phyloP scores from a whole-genome alignment of 2,888 invertebrate species.

The Schizaphis graminum region DNA sequence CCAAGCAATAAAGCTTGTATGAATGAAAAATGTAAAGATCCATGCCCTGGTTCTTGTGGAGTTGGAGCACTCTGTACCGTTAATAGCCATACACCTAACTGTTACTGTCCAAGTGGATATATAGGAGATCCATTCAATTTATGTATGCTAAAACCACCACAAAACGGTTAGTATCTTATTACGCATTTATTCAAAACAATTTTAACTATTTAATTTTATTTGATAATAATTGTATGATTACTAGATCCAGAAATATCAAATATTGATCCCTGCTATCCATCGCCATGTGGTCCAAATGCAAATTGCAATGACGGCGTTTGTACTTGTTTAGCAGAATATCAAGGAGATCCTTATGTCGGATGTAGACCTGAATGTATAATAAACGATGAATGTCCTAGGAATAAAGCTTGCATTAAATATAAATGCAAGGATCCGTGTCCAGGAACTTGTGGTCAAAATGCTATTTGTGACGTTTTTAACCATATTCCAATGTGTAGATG shows the following conservation, averaged over 20 bases:
- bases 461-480: conserved; percentile 81
- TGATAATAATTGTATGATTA: neutral
- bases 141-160: conserved; percentile 76
- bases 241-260: conserved; percentile 40
- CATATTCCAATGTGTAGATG: conserved; percentile 86
- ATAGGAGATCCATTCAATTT: conserved; percentile 84
- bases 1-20: conserved; percentile 70
- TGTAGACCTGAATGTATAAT: conserved; percentile 83
- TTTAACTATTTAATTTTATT: neutral
- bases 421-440: conserved; percentile 81
- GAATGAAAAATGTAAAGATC: conserved; percentile 70
- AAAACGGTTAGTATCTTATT: conserved; percentile 59
- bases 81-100: conserved; percentile 81
- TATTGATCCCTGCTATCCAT: conserved; percentile 77
- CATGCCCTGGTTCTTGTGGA: conserved; percentile 70
- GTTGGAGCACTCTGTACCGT: conserved; percentile 72
- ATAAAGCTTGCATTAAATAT: conserved; percentile 80
- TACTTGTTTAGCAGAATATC: conserved; percentile 76
- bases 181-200: neutral
- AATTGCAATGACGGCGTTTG: conserved; percentile 77
- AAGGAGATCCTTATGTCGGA: conserved; percentile 77
- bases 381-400: conserved; percentile 80
- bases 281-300: conserved; percentile 82
- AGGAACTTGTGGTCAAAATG: conserved; percentile 82
- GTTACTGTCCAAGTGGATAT: conserved; percentile 76